Conservation (phyloP, 1,140 invertebrate species). For the Tetragnatha versicolor region DNA sequence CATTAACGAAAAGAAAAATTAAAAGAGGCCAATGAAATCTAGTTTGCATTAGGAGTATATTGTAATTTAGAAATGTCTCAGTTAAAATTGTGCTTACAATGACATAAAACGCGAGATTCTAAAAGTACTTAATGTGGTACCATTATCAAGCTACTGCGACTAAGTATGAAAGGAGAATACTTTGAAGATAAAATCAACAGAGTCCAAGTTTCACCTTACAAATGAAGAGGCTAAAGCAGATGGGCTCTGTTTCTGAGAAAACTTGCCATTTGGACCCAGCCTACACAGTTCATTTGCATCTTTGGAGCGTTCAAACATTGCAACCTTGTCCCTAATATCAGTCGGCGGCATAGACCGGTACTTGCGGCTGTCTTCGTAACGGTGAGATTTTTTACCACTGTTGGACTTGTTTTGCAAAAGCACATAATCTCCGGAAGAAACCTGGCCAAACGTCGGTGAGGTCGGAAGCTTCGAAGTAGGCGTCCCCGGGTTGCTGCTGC, state of each 20-base stretch:
- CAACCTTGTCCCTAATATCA: slow-evolving; percentile 52
- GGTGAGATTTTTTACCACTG: neutral
- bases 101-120: too few relatives aligned
- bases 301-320: slow-evolving; percentile 56
- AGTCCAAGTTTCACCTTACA: slow-evolving; percentile 40
- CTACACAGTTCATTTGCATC: slow-evolving; percentile 42
- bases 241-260: slow-evolving; percentile 45
- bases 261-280: slow-evolving; percentile 53
- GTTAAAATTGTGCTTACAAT: too few relatives aligned
- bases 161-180: slow-evolving; percentile 2
- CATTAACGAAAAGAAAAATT: too few relatives aligned
- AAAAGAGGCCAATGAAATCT: too few relatives aligned
- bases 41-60: too few relatives aligned
- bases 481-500: neutral
- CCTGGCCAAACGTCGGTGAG: too few relatives aligned
- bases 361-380: slow-evolving; percentile 30
- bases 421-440: slow-evolving; percentile 10
- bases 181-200: neutral
- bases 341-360: slow-evolving; percentile 34
- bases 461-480: neutral
- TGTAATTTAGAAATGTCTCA: too few relatives aligned
- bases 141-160: neutral
- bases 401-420: slow-evolving; percentile 28
- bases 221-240: slow-evolving; percentile 48
- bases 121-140: too few relatives aligned